Evolutionary conservation across 2,797 vertebrate genomes (phyloP), one percentile per base, ranked within the genome.

Genomic region (Rhyacichthys aspro): DNA sequence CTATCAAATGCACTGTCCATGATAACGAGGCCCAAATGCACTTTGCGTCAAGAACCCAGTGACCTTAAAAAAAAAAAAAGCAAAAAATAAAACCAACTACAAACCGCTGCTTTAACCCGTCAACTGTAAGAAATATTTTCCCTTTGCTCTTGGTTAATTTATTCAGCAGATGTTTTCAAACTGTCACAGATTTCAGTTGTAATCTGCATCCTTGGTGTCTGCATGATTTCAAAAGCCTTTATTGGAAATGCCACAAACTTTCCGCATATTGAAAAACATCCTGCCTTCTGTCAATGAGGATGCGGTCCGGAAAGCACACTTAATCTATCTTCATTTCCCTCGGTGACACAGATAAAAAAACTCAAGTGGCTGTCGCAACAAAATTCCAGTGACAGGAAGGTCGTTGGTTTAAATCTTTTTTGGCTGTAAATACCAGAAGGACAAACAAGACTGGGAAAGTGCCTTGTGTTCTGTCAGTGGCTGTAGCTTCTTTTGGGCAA

Each of bases 241-340:
- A 49, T 50, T 10, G 43, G 23, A 8, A 63, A 60, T 33, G 45
- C 50, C 55, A 11, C 48, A 60, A 64, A 58, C 16, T 59, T 33
- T 59, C 43, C 23, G 39, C 7, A 38, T 41, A n/a, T 15, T 41
- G 44, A 49, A 53, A 52, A 67, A 55, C 36, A 47, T 65, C 44
- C 46, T 43, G 6, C 36, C 32, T n/a, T 38, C 37, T 38, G 37
- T 38, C 37, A 38, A 38, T 10, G 12, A 44, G 42, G 33, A 69
- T 1, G 17, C 16, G 16, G 43, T 57, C 53, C 39, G 44, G 53
- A 61, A 43, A 53, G 43, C 28, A 10, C 45, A 47, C 37, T 63
- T 52, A 55, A 79, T 78, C 64, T 63, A 49, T 57, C 50, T 64
- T 50, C 34, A 55, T 75, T 72, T 76, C 67, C 67, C 43, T 67